A percentile compares a stretch with the other conserved stretches of the same genome.
These are phyloP conservation scores for Congeria kusceri DNA, from an alignment of 2,888 invertebrate species.

Conservation along the genomic window DNA sequence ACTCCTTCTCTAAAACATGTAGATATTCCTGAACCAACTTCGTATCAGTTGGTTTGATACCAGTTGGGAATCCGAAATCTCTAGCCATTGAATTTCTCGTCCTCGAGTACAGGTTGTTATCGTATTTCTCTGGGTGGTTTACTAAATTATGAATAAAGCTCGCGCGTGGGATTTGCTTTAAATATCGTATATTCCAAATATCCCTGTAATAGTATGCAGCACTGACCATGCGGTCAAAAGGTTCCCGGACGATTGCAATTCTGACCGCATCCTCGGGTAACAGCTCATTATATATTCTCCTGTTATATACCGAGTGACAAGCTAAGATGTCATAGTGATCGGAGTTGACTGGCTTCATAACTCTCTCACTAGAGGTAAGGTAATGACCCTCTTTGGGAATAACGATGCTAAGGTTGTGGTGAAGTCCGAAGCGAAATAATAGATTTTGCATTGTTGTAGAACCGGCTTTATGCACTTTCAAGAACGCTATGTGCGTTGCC, in stretches of 20 bases:
- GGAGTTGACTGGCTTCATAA: slow-evolving; percentile 4
- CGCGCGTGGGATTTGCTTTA: too few species aligned
- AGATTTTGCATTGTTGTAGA: slow-evolving; percentile 48
- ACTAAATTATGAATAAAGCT: too few species aligned
- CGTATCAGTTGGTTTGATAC: background rate
- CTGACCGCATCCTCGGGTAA: too few species aligned
- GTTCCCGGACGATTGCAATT: too few species aligned
- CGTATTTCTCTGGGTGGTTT: slow-evolving; percentile 3
- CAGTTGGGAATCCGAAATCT: slow-evolving; percentile 9
- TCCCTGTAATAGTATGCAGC: too few species aligned
- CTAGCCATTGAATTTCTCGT: background rate
- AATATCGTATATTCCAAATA: too few species aligned
- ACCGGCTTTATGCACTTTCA: slow-evolving; percentile 49
- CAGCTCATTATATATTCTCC: background rate
- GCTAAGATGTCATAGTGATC: slow-evolving; percentile 37
- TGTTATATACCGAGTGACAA: slow-evolving; percentile 43
- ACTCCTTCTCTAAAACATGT: background rate
- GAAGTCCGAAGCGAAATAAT: slow-evolving; percentile 39
- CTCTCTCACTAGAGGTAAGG: background rate
- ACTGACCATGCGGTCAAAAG: too few species aligned
- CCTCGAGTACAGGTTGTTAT: background rate
- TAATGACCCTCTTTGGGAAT: slow-evolving; percentile 31
- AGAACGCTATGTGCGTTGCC: slow-evolving; percentile 29
- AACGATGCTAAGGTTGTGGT: slow-evolving; percentile 29
- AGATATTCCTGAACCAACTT: background rate